phyloP scores from a whole-genome alignment of 2,888 invertebrate species.

The Caenorhabditis sulstoni region DNA sequence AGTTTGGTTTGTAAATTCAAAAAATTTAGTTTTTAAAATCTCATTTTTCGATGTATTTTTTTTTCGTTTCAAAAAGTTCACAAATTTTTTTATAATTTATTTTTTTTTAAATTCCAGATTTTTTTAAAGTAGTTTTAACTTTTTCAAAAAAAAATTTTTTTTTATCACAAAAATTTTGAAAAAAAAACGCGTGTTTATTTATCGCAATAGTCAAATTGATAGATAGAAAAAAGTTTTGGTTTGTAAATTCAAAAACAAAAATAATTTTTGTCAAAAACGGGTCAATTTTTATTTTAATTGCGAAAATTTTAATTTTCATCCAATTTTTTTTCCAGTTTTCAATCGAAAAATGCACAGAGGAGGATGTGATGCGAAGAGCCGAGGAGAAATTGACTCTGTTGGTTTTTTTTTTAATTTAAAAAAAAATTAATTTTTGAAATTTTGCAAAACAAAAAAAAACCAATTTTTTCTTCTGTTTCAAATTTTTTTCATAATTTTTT shows the following conservation, averaged over 20 bases:
- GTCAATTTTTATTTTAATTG: too few relatives aligned
- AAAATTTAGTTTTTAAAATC: too few relatives aligned
- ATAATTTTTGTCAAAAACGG: not conserved
- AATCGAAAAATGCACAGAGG: conserved; percentile 9
- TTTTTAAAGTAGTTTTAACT: not conserved
- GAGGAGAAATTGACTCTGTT: conserved; percentile 31
- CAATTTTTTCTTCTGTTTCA: not conserved
- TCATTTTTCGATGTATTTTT: too few relatives aligned
- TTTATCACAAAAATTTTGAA: not conserved
- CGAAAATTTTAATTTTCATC: not conserved
- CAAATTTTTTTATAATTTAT: not conserved
- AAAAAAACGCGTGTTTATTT: too few relatives aligned
- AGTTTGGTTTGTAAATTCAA: too few relatives aligned
- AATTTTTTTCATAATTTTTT: too few relatives aligned
- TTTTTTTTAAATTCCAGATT: not conserved
- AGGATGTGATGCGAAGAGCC: conserved; percentile 14
- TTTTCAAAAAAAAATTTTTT: conserved; percentile 3
- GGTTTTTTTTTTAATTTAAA: not conserved
- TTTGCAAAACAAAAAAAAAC: not conserved
- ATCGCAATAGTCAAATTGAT: too few relatives aligned
- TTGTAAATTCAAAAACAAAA: too few relatives aligned
- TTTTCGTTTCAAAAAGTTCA: too few relatives aligned
- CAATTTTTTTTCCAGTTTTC: conserved; percentile 18
- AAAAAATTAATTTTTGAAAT: not conserved
- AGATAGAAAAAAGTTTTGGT: too few relatives aligned